phyloP scores from a whole-genome alignment of 2,888 invertebrate genomes.

The Invenusta paracnida region DNA sequence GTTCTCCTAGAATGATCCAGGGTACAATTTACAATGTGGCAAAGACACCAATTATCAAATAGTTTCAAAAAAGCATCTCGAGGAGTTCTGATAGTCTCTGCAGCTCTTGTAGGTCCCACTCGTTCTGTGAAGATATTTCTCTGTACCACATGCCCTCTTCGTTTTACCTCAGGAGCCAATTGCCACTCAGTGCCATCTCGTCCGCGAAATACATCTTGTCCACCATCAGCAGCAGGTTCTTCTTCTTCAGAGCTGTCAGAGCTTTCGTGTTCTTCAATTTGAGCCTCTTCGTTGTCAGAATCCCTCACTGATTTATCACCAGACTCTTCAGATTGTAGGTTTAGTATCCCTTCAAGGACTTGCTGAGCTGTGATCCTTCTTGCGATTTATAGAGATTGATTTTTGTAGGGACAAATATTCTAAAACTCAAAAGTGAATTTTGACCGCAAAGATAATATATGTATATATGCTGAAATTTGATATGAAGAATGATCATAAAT shows the following conservation, averaged over 20 bases:
- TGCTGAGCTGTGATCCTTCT: neutral
- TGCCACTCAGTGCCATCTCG: neutral
- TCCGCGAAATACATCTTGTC: neutral
- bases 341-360: neutral
- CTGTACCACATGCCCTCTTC: neutral
- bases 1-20: neutral
- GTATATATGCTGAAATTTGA: neutral
- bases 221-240: neutral
- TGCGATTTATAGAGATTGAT: neutral
- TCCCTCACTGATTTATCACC: neutral
- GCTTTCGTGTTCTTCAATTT: neutral
- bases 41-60: neutral
- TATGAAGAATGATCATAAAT: neutral
- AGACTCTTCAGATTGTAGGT: neutral
- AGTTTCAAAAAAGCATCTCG: neutral
- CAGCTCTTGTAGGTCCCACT: neutral
- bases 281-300: neutral
- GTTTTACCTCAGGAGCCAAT: too few species aligned
- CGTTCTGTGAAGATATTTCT: conserved; percentile 23
- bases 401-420: neutral
- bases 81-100: neutral
- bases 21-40: conserved; percentile 26
- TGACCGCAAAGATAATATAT: neutral
- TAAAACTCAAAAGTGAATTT: neutral
- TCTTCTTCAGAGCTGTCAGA: neutral